These are phyloP conservation scores for Myotis vivesi DNA, from an alignment of 2,797 vertebrate genomes.

Conservation along the genomic window DNA sequence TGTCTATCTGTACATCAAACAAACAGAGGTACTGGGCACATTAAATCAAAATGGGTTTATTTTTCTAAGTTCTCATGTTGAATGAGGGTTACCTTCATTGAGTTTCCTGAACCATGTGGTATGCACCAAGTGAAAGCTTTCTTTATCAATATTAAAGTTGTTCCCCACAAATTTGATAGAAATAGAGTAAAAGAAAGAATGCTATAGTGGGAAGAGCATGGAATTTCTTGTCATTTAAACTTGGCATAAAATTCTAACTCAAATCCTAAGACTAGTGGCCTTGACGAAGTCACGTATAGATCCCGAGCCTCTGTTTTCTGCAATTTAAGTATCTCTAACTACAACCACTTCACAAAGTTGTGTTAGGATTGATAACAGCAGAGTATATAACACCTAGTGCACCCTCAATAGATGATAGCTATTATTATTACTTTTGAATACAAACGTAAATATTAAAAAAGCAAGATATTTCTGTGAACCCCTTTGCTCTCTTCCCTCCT, in stretches of 20 bases:
- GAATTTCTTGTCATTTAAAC: background rate
- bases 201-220: background rate
- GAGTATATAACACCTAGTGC: background rate
- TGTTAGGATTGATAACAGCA: background rate
- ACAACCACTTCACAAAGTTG: background rate
- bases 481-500: slow-evolving; percentile 39
- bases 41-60: slow-evolving; percentile 2
- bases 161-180: slow-evolving; percentile 52
- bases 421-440: background rate
- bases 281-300: background rate
- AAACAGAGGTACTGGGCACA: slow-evolving; percentile 5
- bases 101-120: background rate
- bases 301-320: background rate
- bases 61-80: slow-evolving; percentile 38
- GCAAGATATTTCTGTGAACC: background rate
- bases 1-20: slow-evolving; percentile 59
- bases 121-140: background rate
- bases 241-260: background rate
- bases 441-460: background rate
- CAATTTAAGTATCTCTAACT: background rate
- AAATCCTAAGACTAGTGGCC: background rate
- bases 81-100: background rate
- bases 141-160: slow-evolving; percentile 50
- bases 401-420: background rate
- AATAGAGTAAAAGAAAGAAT: slow-evolving; percentile 25